Evolutionary conservation across 2,113 vertebrate genomes (phyloP).

Genomic region (Zapus hudsonius): DNA sequence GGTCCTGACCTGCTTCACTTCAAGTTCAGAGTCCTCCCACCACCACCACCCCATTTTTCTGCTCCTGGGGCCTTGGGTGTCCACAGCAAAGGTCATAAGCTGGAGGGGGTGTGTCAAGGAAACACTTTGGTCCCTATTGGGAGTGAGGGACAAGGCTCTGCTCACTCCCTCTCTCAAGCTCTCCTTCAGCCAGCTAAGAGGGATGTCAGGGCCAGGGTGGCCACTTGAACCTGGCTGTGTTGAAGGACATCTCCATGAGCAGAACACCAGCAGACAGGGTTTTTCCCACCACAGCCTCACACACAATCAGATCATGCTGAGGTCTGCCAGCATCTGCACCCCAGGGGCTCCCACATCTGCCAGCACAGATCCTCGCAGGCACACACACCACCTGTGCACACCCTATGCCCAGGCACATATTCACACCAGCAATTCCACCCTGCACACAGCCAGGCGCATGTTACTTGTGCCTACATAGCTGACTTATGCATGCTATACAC

Average conservation of each 20-base stretch:
- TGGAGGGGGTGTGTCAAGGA: not conserved
- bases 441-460: not conserved
- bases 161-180: not conserved
- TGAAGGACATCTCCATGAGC: not conserved
- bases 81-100: not conserved
- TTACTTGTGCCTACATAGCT: not conserved
- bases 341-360: slow-evolving; percentile 12
- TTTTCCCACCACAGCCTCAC: not conserved
- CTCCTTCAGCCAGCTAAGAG: not conserved
- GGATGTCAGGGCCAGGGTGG: not conserved
- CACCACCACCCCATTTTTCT: no score
- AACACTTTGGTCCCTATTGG: not conserved
- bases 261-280: not conserved
- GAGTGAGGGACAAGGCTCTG: not conserved
- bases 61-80: not conserved
- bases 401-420: fast-evolving
- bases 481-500: not conserved
- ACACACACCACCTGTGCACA: not conserved
- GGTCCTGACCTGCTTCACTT: not conserved
- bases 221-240: not conserved
- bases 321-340: slow-evolving; percentile 18
- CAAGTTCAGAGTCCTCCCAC: slow-evolving; percentile 18
- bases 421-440: not conserved
- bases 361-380: not conserved
- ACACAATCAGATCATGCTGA: slow-evolving; percentile 4